Conservation (phyloP, 2,888 invertebrate genomes). For the Hecatera dysodea region DNA sequence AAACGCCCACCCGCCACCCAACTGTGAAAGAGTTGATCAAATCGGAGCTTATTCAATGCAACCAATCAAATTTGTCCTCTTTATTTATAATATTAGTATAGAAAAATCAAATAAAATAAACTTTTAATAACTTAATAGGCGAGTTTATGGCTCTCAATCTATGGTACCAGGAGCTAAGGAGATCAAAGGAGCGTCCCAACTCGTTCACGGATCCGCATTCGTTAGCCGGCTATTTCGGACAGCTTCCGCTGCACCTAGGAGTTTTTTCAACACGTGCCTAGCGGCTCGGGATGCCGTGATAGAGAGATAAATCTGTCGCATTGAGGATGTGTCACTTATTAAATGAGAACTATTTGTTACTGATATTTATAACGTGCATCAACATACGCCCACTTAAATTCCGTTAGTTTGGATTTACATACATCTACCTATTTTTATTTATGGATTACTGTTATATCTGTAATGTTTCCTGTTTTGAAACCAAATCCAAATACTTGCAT, state of each 20-base stretch:
- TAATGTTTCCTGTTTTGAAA: conserved; percentile 21
- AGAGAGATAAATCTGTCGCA: conserved; percentile 46
- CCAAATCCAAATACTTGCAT: neutral
- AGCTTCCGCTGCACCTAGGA: conserved; percentile 58
- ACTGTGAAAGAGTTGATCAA: no score
- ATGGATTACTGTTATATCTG: neutral
- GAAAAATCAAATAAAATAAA: no score
- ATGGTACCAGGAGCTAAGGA: conserved; percentile 25
- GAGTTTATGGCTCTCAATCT: conserved; percentile 17
- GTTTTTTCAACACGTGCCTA: conserved; percentile 37
- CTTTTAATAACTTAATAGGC: conserved; percentile 26
- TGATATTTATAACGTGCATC: conserved; percentile 28
- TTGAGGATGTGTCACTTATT: conserved; percentile 51
- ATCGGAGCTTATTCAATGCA: no score
- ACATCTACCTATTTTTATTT: conserved; percentile 8
- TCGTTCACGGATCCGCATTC: conserved; percentile 50
- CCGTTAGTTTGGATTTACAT: conserved; percentile 16
- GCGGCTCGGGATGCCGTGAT: conserved; percentile 15
- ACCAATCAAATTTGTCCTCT: no score
- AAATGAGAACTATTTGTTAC: conserved; percentile 29
- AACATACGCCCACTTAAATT: conserved; percentile 39
- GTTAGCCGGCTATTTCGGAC: conserved; percentile 60
- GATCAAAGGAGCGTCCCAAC: conserved; percentile 48
- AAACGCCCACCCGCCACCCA: no score
- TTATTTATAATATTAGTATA: no score